Base-by-base conservation (phyloP, 2,113 vertebrate genomes). In the Heterotis niloticus region DNA sequence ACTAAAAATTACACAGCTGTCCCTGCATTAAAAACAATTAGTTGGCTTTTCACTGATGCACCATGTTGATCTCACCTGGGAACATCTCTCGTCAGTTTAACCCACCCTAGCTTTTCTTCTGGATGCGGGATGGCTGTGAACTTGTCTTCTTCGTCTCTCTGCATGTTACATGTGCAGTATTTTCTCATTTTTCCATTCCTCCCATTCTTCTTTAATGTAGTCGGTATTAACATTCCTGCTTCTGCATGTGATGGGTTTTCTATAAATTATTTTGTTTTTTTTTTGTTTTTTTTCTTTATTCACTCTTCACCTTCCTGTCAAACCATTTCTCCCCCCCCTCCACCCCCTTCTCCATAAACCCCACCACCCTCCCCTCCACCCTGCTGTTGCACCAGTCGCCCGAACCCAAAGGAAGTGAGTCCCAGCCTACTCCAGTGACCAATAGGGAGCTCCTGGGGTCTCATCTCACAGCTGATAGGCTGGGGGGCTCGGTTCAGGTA, bases 401-500 rank as follows among this genome's bases (percentile, higher is more conserved):
- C 81, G 93, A 95, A 89, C 91, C 91, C 85, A 93, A 89, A 88
- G 93, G 93, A 88, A 84, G 93, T 87, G 93, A 94, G 88, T 91
- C 93, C 87, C 94, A 93, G 89, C 90, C 92, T 84, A 90, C 90
- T 88, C 91, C 90, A 80, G 87, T 91, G 89, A 94, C 93, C 90
- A 92, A 92, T 90, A 90, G 91, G 90, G 94, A 94, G 89, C 90
- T 93, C 79, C 86, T 94, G 90, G 93, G 93, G 90, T 92, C 93
- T 87, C 94, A 90, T 83, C 92, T 94, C 87, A 91, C 94, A 85
- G 91, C 93, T 87, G 92, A 92, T 93, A 92, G 93, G 91, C 93
- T 94, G 88, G 93, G 92, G 88, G 93, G 94, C 89, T 94, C 94
- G 75, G 92, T 94, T 65, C 94, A 95, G 94, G 94, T 95, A 95